phyloP scores from a whole-genome alignment of 2,888 invertebrate species.

The Hyposoter dolosus region DNA sequence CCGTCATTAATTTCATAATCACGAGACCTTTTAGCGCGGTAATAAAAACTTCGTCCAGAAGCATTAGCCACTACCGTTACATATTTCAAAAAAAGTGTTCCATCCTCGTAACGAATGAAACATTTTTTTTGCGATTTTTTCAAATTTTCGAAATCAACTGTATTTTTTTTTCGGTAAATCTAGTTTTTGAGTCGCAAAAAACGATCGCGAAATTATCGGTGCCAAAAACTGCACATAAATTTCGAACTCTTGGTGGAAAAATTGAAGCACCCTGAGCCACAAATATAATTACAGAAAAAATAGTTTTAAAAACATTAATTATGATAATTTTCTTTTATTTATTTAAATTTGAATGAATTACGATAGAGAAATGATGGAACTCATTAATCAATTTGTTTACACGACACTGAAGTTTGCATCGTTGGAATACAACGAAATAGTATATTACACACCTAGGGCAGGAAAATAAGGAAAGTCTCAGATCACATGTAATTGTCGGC shows the following conservation, averaged over 20 bases:
- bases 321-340: not conserved
- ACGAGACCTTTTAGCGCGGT: not conserved
- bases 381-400: no score
- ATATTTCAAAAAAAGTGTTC: not conserved
- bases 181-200: not conserved
- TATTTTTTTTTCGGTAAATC: no score
- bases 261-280: no score
- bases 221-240: no score
- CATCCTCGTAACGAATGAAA: not conserved
- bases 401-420: no score
- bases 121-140: not conserved
- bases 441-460: no score
- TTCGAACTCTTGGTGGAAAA: no score
- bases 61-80: not conserved
- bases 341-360: not conserved
- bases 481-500: no score
- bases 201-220: not conserved
- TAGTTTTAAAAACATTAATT: not conserved
- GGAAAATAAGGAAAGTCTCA: no score
- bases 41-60: not conserved
- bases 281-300: not conserved
- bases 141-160: no score
- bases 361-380: not conserved
- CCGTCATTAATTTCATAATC: not conserved
- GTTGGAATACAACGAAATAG: no score